Percentiles rank a stretch among this genome's conserved stretches.
Evolutionary conservation across 2,888 invertebrate genomes (phyloP).

Genomic region (Drosophila quinaria): DNA sequence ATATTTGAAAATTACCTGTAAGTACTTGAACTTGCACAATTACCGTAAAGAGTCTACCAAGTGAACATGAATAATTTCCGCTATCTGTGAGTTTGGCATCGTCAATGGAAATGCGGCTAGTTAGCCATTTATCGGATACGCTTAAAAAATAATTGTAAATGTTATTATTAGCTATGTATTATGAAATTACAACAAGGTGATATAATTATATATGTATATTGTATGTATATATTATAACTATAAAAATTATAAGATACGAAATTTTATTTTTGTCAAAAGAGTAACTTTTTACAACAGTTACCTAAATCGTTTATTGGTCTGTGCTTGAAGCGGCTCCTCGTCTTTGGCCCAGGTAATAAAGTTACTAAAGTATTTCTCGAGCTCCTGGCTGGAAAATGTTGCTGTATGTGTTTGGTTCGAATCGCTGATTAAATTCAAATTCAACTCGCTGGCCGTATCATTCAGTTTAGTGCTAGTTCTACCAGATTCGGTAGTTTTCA

Average conservation of each 20-base stretch:
- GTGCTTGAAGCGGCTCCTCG: constrained; percentile 69
- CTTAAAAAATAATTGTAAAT: constrained; percentile 49
- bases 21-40: constrained; percentile 89
- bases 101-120: constrained; percentile 84
- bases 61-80: constrained; percentile 89
- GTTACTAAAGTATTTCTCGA: constrained; percentile 76
- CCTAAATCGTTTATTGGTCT: constrained; percentile 74
- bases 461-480: constrained; percentile 34
- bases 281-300: too few relatives aligned
- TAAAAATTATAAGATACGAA: too few relatives aligned
- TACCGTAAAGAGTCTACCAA: constrained; percentile 89
- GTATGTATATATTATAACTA: too few relatives aligned
- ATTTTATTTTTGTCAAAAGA: too few relatives aligned
- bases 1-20: constrained; percentile 87
- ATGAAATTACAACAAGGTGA: too few relatives aligned
- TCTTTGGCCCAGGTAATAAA: constrained; percentile 82
- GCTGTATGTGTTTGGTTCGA: constrained; percentile 57
- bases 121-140: constrained; percentile 82
- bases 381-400: constrained; percentile 56
- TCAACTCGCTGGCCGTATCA: constrained; percentile 41
- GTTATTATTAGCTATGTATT: too few relatives aligned
- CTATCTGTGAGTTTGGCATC: constrained; percentile 89
- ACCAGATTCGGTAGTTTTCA: constrained; percentile 65
- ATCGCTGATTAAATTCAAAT: constrained; percentile 63
- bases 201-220: too few relatives aligned